These are phyloP conservation scores for Cydia amplana DNA, from an alignment of 1,140 invertebrate genomes.

Conservation along the genomic window DNA sequence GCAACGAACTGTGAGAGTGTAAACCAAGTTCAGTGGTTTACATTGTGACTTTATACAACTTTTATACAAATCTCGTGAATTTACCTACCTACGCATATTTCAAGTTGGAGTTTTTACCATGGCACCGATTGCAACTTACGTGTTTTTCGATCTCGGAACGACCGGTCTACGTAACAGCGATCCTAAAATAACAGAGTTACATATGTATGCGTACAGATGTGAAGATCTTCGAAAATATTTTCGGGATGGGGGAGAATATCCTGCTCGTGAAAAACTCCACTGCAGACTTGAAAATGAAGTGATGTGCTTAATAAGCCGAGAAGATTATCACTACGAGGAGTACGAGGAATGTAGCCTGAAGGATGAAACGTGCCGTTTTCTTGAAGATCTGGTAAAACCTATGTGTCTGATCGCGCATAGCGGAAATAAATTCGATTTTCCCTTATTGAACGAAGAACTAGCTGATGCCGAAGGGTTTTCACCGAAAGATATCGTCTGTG, in stretches of 20 bases:
- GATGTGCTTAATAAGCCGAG: background rate
- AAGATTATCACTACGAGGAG: background rate
- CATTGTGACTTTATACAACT: no score
- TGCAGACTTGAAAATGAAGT: background rate
- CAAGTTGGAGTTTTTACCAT: background rate
- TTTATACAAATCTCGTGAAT: no score
- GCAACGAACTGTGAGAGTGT: no score
- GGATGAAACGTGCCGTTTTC: background rate
- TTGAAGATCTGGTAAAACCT: background rate
- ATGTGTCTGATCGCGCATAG: background rate
- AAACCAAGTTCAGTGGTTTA: no score
- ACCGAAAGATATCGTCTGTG: background rate
- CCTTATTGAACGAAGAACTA: background rate
- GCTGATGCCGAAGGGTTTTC: background rate
- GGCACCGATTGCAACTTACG: background rate
- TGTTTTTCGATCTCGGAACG: background rate
- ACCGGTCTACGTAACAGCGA: background rate
- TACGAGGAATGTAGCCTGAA: background rate
- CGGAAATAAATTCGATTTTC: background rate
- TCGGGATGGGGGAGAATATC: background rate
- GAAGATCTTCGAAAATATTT: background rate
- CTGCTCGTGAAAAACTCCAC: background rate
- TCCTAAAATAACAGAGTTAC: background rate
- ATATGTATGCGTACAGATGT: background rate
- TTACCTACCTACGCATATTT: background rate